A percentile compares a stretch with the other conserved stretches of the same genome.
Conservation (phyloP, 2,113 vertebrate genomes). For the Amazona guildingii region DNA sequence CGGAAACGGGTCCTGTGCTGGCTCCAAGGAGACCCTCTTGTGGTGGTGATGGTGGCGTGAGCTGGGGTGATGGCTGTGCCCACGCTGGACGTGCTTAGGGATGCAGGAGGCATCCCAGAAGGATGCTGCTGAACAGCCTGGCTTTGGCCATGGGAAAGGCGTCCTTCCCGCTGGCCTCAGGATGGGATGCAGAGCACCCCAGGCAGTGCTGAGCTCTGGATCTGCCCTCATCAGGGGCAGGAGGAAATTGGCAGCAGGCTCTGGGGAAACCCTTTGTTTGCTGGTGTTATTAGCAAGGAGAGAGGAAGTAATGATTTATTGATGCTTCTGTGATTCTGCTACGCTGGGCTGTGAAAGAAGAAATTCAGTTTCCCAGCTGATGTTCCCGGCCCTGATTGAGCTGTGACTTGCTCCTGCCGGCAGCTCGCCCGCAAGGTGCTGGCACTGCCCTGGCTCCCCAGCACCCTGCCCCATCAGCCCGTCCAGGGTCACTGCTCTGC, state of each 20-base stretch:
- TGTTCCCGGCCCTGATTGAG: neutral
- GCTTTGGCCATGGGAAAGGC: neutral
- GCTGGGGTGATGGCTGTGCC: neutral
- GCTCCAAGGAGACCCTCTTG: neutral
- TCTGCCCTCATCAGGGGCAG: neutral
- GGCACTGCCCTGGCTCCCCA: neutral
- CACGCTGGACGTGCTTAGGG: accelerated
- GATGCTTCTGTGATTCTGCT: constrained; percentile 38
- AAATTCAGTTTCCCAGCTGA: neutral
- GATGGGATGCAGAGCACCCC: neutral
- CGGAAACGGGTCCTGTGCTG: neutral
- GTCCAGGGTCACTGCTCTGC: neutral
- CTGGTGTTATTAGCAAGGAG: neutral
- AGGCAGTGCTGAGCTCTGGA: neutral
- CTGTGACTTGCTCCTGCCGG: neutral
- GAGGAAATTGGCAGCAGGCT: neutral
- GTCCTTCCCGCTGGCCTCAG: neutral
- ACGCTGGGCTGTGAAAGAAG: neutral
- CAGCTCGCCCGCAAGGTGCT: neutral
- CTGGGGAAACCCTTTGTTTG: constrained; percentile 27
- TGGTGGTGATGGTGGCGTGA: neutral
- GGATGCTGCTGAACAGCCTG: neutral
- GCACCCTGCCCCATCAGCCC: neutral
- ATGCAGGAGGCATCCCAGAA: neutral
- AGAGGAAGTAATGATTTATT: constrained; percentile 48